Evolutionary conservation across 2,888 invertebrate genomes (phyloP), one percentile per base, ranked within the genome.

Genomic region (Protodeltote pygarga): DNA sequence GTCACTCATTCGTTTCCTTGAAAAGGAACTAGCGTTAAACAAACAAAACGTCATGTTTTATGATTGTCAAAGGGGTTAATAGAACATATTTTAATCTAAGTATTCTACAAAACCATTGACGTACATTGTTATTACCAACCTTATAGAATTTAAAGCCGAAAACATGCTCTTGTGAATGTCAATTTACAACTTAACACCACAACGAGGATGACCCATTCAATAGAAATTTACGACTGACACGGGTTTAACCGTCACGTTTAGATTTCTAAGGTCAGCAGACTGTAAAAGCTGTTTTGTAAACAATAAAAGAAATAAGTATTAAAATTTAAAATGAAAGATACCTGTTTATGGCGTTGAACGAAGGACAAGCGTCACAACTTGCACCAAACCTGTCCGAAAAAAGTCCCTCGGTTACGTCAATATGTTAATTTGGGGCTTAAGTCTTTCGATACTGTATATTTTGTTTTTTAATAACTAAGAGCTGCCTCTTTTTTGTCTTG

Each of bases 351-450:
- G 8, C 17, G 13, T 41, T 52, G 25, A 34, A 16, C 33, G n/a
- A 19, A 41, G 15, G 8, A 42, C 31, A 20, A 9, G 10, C 27
- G 27, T 31, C 15, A 4, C 8, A 25, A 0, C 8, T 37, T 52
- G 29, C 33, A 23, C 11, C 23, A 21, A 41, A 58, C 62, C 31
- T 11, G 58, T 58, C 10, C 8, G 9, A 20, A 33, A 45, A 10
- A 42, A 19, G 24, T 13, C 33, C 27, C 53, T 23, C 9, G 0
- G 15, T 14, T 28, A 13, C 34, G 19, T 29, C 19, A 6, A 23
- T 5, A 48, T 47, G 24, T 11, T 25, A 39, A 41, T 58, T 31
- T 2, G 19, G 39, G 23, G 5, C 31, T 34, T 5, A 29, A 4
- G 23, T 37, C 0, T 14, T 28, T 11, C 11, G 5, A 34, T 21